Evolutionary conservation across 35 echinoderm and acorn worm species (phyloP).

Genomic region (Chiridota heheva): DNA sequence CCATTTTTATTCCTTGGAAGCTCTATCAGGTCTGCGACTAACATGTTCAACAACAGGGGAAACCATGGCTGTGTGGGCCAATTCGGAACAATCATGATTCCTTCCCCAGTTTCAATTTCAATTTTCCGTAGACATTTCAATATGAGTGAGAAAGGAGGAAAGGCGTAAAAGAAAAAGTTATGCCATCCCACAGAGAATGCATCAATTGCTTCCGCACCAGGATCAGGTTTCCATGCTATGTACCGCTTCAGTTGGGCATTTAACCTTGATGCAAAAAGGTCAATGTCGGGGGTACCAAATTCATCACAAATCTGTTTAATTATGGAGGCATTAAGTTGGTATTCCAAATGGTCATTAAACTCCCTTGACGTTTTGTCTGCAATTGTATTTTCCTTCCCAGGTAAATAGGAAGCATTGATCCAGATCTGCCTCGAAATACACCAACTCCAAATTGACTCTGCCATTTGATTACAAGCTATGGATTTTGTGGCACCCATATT

Average conservation of each 20-base stretch:
- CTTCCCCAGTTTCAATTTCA: conserved; percentile 9
- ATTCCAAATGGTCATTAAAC: conserved; percentile 40
- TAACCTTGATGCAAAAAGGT: conserved; percentile 52
- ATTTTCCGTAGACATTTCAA: conserved; percentile 31
- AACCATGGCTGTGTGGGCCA: conserved; percentile 60
- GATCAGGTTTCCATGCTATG: conserved; percentile 34
- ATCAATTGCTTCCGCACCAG: conserved; percentile 20
- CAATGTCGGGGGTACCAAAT: conserved; percentile 27
- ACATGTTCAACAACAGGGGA: conserved; percentile 6
- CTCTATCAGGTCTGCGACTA: background rate
- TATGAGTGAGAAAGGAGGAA: conserved; percentile 49
- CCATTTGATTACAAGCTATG: conserved; percentile 20
- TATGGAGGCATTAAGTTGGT: conserved; percentile 17
- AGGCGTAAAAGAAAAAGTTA: conserved; percentile 30
- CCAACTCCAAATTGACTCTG: conserved; percentile 37
- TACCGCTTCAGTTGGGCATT: conserved; percentile 30
- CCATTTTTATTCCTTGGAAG: background rate
- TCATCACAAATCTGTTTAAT: background rate
- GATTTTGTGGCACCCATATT: conserved; percentile 24
- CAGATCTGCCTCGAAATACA: conserved; percentile 36
- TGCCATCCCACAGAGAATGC: conserved; percentile 33
- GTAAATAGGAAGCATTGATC: conserved; percentile 35
- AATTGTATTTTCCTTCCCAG: conserved; percentile 35
- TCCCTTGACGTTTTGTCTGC: conserved; percentile 40
- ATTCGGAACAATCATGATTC: conserved; percentile 22